phyloP scores from a whole-genome alignment of 2,888 invertebrate genomes.

The Nephrotoma flavescens region DNA sequence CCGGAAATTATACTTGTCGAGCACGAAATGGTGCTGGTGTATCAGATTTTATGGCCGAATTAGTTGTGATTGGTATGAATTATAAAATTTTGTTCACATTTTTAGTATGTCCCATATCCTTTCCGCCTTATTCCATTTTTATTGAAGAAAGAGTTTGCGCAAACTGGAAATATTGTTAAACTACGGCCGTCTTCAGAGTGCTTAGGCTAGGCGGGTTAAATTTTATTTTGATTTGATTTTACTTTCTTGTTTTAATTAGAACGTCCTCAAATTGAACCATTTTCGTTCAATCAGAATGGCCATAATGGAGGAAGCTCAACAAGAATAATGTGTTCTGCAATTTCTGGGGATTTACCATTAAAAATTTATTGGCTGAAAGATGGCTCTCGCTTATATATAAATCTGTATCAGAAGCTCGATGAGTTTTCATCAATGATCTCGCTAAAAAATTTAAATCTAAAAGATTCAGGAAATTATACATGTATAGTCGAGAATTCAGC shows the following conservation, averaged over 20 bases:
- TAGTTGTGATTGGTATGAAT: conserved; percentile 50
- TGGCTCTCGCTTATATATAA: conserved; percentile 21
- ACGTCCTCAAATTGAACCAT: conserved; percentile 37
- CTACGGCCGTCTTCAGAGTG: conserved; percentile 33
- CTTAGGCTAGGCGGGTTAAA: conserved; percentile 43
- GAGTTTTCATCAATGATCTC: conserved; percentile 35
- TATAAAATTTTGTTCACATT: not conserved
- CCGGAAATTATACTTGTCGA: conserved; percentile 52
- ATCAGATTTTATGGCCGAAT: conserved; percentile 43
- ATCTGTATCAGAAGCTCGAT: conserved; percentile 29
- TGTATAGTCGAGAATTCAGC: conserved; percentile 42
- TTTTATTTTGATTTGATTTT: conserved; percentile 11
- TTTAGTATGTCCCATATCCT: conserved; percentile 42
- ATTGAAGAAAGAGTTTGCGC: conserved; percentile 60
- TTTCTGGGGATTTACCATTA: conserved; percentile 66
- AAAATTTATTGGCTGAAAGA: conserved; percentile 49
- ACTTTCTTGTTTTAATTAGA: conserved; percentile 20
- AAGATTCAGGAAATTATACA: conserved; percentile 39
- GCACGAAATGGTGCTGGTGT: conserved; percentile 45
- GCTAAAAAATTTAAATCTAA: conserved; percentile 31
- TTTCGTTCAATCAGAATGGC: conserved; percentile 35
- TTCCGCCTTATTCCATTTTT: conserved; percentile 70
- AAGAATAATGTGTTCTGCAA: conserved; percentile 46
- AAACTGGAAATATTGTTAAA: conserved; percentile 52
- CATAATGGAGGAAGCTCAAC: conserved; percentile 37